Evolutionary conservation across 2,797 vertebrate genomes (phyloP).

Genomic region (Macropus fuliginosus): DNA sequence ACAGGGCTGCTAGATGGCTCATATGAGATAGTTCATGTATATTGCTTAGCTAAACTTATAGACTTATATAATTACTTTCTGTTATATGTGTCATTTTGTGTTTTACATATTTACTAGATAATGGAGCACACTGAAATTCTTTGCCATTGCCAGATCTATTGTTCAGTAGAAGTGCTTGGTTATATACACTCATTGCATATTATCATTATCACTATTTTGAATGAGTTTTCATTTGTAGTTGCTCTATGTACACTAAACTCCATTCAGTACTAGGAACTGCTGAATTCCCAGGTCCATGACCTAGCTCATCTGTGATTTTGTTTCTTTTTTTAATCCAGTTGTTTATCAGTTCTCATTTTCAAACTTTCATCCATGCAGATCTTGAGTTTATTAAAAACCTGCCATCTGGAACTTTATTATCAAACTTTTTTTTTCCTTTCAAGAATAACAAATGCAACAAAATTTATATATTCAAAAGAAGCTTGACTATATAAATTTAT

Average conservation of each 20-base stretch:
- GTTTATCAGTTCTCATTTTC: slow-evolving; percentile 66
- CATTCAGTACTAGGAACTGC: slow-evolving; percentile 53
- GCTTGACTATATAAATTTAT: slow-evolving; percentile 25
- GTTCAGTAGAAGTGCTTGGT: slow-evolving; percentile 25
- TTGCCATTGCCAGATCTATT: neutral
- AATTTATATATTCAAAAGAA: slow-evolving; percentile 51
- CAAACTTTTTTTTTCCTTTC: slow-evolving; percentile 50
- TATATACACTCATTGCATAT: neutral
- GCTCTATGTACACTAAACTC: slow-evolving; percentile 42
- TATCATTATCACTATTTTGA: slow-evolving; percentile 56
- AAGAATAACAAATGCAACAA: slow-evolving; percentile 1
- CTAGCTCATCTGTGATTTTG: slow-evolving; percentile 29
- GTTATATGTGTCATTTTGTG: neutral
- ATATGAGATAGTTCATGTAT: too few relatives aligned
- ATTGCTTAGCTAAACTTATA: too few relatives aligned
- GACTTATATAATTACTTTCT: too few relatives aligned
- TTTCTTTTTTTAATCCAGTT: slow-evolving; percentile 55
- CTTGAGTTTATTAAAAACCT: slow-evolving; percentile 74
- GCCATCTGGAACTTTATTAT: slow-evolving; percentile 69
- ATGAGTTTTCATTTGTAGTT: slow-evolving; percentile 63
- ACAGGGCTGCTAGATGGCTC: too few relatives aligned
- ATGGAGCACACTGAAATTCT: neutral
- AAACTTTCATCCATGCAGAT: slow-evolving; percentile 68
- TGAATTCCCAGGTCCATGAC: slow-evolving; percentile 28
- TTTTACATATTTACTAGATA: neutral